Conservation (phyloP, 2,888 invertebrate species). For the Sarcophaga subvicina region DNA sequence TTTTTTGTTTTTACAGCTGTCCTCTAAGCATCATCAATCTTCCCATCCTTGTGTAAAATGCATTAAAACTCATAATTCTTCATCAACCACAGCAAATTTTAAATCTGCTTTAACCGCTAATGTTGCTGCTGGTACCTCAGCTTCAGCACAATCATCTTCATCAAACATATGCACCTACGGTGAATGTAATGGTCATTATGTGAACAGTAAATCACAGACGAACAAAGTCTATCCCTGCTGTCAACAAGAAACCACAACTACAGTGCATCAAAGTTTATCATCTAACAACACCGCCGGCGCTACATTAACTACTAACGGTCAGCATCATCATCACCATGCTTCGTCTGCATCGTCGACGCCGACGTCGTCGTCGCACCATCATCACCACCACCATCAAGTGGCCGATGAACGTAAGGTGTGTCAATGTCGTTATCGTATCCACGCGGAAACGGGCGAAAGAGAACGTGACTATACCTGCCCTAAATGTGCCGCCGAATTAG, state of each 20-base stretch:
- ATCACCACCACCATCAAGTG: conserved; percentile 44
- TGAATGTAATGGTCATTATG: conserved; percentile 76
- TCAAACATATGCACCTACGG: conserved; percentile 72
- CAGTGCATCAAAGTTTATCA: conserved; percentile 36
- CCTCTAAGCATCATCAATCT: conserved; percentile 73
- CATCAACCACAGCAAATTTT: conserved; percentile 37
- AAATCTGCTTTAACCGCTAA: conserved; percentile 61
- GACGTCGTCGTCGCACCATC: conserved; percentile 50
- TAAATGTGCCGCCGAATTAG: conserved; percentile 85
- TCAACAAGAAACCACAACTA: conserved; percentile 44
- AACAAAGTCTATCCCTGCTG: conserved; percentile 68
- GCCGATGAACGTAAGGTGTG: conserved; percentile 73
- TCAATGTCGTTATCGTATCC: conserved; percentile 75
- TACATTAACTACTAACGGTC: conserved; percentile 43
- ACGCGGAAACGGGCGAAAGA: conserved; percentile 71
- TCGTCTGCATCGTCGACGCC: conserved; percentile 51
- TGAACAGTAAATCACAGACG: conserved; percentile 68
- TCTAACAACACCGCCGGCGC: conserved; percentile 52
- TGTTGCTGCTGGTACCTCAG: conserved; percentile 68
- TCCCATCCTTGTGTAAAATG: conserved; percentile 76
- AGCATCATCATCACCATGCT: conserved; percentile 62
- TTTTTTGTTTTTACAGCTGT: conserved; percentile 72
- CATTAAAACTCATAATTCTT: conserved; percentile 70
- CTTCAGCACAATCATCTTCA: conserved; percentile 26
- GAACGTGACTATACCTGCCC: conserved; percentile 78